These are phyloP conservation scores for Poecilia wingei DNA, from an alignment of 2,797 vertebrate genomes.

Conservation along the genomic window DNA sequence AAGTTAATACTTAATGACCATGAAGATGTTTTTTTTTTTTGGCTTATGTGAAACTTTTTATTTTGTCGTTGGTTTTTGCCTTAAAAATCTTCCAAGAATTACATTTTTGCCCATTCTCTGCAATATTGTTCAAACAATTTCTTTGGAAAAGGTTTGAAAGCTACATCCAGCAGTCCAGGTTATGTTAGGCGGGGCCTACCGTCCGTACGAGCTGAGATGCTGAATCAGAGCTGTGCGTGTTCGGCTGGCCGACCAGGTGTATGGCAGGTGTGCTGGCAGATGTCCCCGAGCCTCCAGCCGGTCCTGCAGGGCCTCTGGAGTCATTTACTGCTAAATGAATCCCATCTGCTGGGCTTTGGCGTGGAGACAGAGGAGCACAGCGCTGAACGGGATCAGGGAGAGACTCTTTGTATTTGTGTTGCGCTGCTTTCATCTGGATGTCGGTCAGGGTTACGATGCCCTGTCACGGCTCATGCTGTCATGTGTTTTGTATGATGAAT, in stretches of 20 bases:
- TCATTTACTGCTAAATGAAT: slow-evolving; percentile 77
- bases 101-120: background rate
- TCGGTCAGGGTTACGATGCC: slow-evolving; percentile 28
- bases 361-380: slow-evolving; percentile 37
- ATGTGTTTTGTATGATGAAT: slow-evolving; percentile 1
- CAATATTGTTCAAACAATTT: background rate
- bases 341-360: slow-evolving; percentile 74
- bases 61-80: background rate
- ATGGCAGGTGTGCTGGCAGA: slow-evolving; percentile 76
- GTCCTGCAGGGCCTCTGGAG: slow-evolving; percentile 57
- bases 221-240: slow-evolving; percentile 38
- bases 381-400: slow-evolving; percentile 14
- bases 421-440: slow-evolving; percentile 22
- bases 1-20: background rate
- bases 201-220: background rate
- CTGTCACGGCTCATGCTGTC: slow-evolving; percentile 10
- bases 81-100: background rate
- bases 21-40: background rate
- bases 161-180: background rate
- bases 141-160: background rate
- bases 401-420: slow-evolving; percentile 45
- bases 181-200: background rate
- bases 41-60: background rate
- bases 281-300: slow-evolving; percentile 57
- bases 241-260: slow-evolving; percentile 41